A percentile compares a stretch with the other conserved stretches of the same genome.
These are phyloP conservation scores for Andrena haemorrhoa DNA, from an alignment of 2,888 invertebrate genomes.

Conservation along the genomic window DNA sequence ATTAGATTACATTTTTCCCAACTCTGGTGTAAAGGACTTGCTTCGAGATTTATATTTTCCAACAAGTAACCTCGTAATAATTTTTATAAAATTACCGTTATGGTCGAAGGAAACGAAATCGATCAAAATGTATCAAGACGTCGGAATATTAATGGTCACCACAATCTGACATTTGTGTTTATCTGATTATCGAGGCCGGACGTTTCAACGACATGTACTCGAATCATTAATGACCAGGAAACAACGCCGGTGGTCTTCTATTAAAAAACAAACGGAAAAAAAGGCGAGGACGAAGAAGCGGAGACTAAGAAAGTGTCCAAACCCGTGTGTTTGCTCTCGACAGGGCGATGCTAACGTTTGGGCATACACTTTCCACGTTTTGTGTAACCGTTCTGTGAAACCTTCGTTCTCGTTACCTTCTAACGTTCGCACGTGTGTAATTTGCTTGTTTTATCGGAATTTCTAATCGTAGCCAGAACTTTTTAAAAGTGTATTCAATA, in stretches of 20 bases:
- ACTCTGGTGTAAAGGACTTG: too few relatives aligned
- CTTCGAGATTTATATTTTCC: too few relatives aligned
- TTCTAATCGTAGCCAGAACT: constrained; percentile 24
- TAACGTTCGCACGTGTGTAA: constrained; percentile 42
- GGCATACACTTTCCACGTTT: constrained; percentile 46
- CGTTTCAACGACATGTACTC: constrained; percentile 24
- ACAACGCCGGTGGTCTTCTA: constrained; percentile 49
- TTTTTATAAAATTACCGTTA: too few relatives aligned
- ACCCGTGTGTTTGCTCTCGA: constrained; percentile 43
- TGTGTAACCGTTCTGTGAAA: constrained; percentile 43
- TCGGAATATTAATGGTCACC: constrained; percentile 36
- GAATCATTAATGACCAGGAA: constrained; percentile 36
- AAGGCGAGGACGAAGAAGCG: not conserved
- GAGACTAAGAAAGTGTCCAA: constrained; percentile 5
- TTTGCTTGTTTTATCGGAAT: constrained; percentile 36
- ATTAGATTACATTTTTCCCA: too few relatives aligned
- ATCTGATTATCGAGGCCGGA: constrained; percentile 33
- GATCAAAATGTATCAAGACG: constrained; percentile 16
- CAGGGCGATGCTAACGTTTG: constrained; percentile 57
- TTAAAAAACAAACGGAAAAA: not conserved
- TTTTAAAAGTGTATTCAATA: constrained; percentile 13
- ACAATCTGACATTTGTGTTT: constrained; percentile 20
- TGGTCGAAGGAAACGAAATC: constrained; percentile 22
- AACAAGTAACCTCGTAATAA: not conserved
- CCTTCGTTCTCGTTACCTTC: constrained; percentile 38